A percentile compares a stretch with the other conserved stretches of the same genome.
Evolutionary conservation across 2,888 invertebrate species (phyloP).

Genomic region (Strigamia maritima): DNA sequence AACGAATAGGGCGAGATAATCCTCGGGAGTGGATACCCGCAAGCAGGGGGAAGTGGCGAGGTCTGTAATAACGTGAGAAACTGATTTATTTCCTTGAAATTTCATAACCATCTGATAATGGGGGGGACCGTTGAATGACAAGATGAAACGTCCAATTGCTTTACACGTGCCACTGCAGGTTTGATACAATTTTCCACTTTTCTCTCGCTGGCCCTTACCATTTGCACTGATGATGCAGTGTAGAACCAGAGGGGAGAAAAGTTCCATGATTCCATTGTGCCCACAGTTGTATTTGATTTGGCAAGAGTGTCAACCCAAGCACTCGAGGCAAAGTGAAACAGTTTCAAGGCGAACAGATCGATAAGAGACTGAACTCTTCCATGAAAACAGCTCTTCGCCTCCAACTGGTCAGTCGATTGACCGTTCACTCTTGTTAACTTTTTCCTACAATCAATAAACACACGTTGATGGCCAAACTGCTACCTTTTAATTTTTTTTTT

Average conservation of each 20-base stretch:
- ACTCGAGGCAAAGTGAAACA: slow-evolving; percentile 24
- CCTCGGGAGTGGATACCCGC: too few relatives aligned
- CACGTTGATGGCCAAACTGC: slow-evolving; percentile 9
- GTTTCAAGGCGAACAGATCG: slow-evolving; percentile 15
- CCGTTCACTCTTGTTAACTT: slow-evolving; percentile 17
- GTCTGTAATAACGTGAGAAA: too few relatives aligned
- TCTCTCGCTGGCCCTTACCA: not conserved
- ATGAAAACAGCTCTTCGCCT: slow-evolving; percentile 11
- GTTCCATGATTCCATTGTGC: slow-evolving; percentile 13
- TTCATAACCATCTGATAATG: too few relatives aligned
- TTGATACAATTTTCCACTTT: not conserved
- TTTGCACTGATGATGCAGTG: not conserved
- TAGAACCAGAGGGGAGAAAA: not conserved
- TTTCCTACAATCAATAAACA: slow-evolving; percentile 28
- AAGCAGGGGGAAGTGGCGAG: too few relatives aligned
- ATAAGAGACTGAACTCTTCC: not conserved
- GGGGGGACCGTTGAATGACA: not conserved
- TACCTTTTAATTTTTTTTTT: too few relatives aligned
- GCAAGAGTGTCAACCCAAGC: slow-evolving; percentile 12
- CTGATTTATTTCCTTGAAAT: too few relatives aligned
- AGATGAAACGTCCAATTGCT: not conserved
- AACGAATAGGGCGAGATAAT: too few relatives aligned
- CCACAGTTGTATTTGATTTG: slow-evolving; percentile 12
- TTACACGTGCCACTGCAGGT: not conserved
- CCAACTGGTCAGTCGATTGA: slow-evolving; percentile 15